Evolutionary conservation across 1,140 invertebrate species (phyloP).

Genomic region (Drosophila tani): DNA sequence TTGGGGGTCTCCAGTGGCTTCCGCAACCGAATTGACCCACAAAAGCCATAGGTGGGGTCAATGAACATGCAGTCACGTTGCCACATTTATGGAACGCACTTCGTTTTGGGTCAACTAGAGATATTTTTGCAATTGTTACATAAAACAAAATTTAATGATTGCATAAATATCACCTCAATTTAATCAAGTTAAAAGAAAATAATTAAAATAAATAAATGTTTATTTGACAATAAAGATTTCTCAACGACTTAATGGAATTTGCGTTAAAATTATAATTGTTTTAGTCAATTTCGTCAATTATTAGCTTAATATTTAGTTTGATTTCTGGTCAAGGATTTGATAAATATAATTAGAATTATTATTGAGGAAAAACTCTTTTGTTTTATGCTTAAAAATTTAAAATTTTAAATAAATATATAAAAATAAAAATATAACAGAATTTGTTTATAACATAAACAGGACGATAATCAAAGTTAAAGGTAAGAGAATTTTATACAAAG

Average conservation of each 20-base stretch:
- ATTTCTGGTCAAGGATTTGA: background rate
- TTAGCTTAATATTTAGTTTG: no score
- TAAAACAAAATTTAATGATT: background rate
- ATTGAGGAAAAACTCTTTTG: background rate
- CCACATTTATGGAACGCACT: background rate
- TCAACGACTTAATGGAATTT: background rate
- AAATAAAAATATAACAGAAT: fast-evolving
- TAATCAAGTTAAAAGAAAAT: background rate
- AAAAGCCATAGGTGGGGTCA: conserved; percentile 55
- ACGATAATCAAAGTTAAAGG: background rate
- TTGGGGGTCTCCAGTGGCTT: conserved; percentile 48
- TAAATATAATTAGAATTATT: background rate
- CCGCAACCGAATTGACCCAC: conserved; percentile 75
- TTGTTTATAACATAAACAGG: background rate
- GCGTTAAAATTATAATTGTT: background rate
- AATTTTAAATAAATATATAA: background rate
- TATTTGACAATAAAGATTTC: background rate
- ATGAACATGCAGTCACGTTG: conserved; percentile 60
- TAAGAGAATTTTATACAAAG: no score
- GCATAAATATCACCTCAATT: conserved; percentile 2
- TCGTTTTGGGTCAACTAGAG: conserved; percentile 17
- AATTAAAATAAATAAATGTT: background rate
- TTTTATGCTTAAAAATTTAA: background rate
- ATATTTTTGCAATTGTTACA: background rate
- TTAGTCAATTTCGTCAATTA: no score